A percentile compares a stretch with the other conserved stretches of the same genome.
Conservation (phyloP, 2,797 vertebrate genomes). For the Xenops minutus region DNA sequence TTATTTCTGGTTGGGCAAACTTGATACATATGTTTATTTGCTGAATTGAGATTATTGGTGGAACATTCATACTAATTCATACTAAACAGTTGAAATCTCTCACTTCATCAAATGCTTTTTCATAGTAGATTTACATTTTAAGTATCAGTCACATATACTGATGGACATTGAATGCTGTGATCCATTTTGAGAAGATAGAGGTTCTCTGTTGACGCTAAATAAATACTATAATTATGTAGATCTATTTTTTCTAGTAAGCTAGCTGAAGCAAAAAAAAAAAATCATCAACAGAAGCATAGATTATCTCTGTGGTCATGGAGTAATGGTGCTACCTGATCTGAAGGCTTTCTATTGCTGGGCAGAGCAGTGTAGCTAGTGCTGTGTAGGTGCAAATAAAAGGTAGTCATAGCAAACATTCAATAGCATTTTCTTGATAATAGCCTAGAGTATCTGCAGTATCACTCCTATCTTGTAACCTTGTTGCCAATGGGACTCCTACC, state of each 20-base stretch:
- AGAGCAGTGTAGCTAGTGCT: not conserved
- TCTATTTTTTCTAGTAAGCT: not conserved
- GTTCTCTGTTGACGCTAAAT: not conserved
- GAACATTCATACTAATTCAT: not conserved
- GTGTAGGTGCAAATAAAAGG: not conserved
- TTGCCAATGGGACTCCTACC: not conserved
- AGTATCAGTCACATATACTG: not conserved
- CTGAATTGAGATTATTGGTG: not conserved
- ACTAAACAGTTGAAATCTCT: not conserved
- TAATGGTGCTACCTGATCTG: not conserved
- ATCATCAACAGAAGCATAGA: not conserved
- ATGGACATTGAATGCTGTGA: not conserved
- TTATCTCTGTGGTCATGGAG: not conserved
- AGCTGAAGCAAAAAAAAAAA: not conserved
- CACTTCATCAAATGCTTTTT: not conserved
- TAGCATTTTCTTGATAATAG: not conserved
- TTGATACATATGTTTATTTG: not conserved
- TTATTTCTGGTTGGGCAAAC: not conserved
- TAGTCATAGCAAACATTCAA: not conserved
- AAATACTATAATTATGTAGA: not conserved
- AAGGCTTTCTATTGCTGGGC: not conserved
- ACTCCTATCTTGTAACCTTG: not conserved
- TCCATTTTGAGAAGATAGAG: not conserved
- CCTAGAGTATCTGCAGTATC: not conserved
- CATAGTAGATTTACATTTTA: not conserved